Conservation (phyloP, 2,797 vertebrate genomes). For the Sebastes variabilis region DNA sequence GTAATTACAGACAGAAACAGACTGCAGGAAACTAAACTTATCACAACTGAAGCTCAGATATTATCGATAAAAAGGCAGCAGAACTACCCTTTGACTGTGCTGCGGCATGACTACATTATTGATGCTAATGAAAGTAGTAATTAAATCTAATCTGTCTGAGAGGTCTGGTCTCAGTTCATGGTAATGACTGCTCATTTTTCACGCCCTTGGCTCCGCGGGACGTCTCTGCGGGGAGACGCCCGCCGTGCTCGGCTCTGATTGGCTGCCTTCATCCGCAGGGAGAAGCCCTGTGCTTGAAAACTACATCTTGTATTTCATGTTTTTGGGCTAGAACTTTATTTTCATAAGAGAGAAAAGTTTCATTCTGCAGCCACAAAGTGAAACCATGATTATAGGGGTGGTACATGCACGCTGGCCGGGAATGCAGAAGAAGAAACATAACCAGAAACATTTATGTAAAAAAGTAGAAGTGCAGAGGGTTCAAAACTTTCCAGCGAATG, state of each 20-base stretch:
- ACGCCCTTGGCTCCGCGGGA: slow-evolving; percentile 11
- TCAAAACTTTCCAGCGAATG: neutral
- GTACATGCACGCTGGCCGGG: slow-evolving; percentile 4
- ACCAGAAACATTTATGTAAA: slow-evolving; percentile 5
- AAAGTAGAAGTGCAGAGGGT: neutral
- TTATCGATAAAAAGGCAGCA: slow-evolving; percentile 7
- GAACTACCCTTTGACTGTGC: slow-evolving; percentile 4
- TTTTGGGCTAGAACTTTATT: neutral
- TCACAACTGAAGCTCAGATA: neutral
- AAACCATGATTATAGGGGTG: slow-evolving; percentile 29
- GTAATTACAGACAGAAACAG: slow-evolving; percentile 16
- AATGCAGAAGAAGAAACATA: slow-evolving; percentile 21
- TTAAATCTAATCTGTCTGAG: slow-evolving; percentile 70
- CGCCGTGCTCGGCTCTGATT: slow-evolving; percentile 9
- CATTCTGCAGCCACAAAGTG: slow-evolving; percentile 10
- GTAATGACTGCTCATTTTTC: slow-evolving; percentile 65
- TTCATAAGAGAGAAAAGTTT: neutral
- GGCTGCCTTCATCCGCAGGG: slow-evolving; percentile 8
- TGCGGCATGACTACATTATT: slow-evolving; percentile 41
- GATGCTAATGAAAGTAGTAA: slow-evolving; percentile 70
- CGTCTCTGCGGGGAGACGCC: slow-evolving; percentile 8
- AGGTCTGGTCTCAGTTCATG: slow-evolving; percentile 41
- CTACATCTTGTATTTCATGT: neutral
- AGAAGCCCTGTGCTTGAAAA: slow-evolving; percentile 7
- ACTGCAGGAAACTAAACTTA: slow-evolving; percentile 4